These are phyloP conservation scores for Endotricha flammealis DNA, from an alignment of 2,888 invertebrate species.

Conservation along the genomic window DNA sequence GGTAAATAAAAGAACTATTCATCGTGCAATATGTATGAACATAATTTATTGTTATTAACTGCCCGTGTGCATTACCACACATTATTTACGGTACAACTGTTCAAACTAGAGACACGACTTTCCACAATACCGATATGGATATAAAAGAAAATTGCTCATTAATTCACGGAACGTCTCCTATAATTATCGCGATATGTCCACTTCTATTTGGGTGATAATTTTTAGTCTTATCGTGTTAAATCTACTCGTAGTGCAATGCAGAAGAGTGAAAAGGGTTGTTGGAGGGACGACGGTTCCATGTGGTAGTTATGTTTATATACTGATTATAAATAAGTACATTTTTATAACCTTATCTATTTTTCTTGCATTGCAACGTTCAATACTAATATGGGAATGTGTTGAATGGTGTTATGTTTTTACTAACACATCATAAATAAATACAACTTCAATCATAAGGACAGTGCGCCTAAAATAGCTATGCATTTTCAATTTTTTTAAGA, in stretches of 20 bases:
- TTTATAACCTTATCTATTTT: too few relatives aligned
- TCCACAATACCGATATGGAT: conserved; percentile 22
- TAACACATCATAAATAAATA: too few relatives aligned
- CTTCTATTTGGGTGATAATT: conserved; percentile 21
- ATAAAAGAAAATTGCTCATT: conserved; percentile 12
- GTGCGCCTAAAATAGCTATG: too few relatives aligned
- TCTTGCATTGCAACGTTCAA: too few relatives aligned
- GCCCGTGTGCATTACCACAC: not conserved
- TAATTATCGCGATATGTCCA: conserved; percentile 12
- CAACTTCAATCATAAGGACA: too few relatives aligned
- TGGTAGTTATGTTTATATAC: conserved; percentile 37
- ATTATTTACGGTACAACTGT: conserved; percentile 27
- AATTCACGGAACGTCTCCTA: conserved; percentile 3
- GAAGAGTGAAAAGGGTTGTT: conserved; percentile 58
- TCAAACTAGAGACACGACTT: conserved; percentile 38
- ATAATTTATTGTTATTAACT: too few relatives aligned
- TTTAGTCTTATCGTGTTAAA: conserved; percentile 24
- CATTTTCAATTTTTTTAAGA: too few relatives aligned
- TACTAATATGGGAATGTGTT: too few relatives aligned
- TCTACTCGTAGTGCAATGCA: conserved; percentile 22
- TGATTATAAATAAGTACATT: too few relatives aligned
- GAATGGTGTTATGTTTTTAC: too few relatives aligned
- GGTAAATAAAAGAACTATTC: too few relatives aligned
- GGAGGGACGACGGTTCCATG: conserved; percentile 49
- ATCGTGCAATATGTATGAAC: too few relatives aligned